Evolutionary conservation across 2,797 vertebrate genomes (phyloP).

Genomic region (Neosilurus mollespiculum): DNA sequence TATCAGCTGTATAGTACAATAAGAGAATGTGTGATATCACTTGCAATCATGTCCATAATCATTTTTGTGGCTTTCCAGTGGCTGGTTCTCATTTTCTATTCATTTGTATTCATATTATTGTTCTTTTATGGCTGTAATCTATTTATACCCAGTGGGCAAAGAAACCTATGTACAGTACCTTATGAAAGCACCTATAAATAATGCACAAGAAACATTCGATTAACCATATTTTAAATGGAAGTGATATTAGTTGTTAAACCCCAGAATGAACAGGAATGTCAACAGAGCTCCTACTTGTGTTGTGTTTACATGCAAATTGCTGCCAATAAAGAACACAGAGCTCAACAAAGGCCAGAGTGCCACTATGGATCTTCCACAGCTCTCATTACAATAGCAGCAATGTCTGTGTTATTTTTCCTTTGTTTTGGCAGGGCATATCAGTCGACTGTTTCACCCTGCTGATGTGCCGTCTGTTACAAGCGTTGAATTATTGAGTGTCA

Average conservation of each 20-base stretch:
- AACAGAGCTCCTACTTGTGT: slow-evolving; percentile 45
- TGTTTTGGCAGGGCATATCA: slow-evolving; percentile 68
- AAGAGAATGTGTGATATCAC: neutral
- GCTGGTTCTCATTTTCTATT: neutral
- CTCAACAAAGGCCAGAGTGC: slow-evolving; percentile 40
- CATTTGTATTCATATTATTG: neutral
- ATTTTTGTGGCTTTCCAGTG: neutral
- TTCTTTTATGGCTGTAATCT: neutral
- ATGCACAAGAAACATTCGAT: neutral
- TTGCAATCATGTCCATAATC: neutral
- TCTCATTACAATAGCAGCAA: slow-evolving; percentile 70
- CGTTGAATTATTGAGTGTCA: slow-evolving; percentile 78
- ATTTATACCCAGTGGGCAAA: neutral
- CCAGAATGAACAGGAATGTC: slow-evolving; percentile 35
- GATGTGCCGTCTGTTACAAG: slow-evolving; percentile 80
- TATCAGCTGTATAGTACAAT: neutral
- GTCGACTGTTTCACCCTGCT: slow-evolving; percentile 65
- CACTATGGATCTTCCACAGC: slow-evolving; percentile 63
- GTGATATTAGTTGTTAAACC: neutral
- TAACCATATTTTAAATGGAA: neutral
- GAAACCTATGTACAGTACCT: neutral
- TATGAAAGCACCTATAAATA: neutral
- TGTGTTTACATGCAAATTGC: slow-evolving; percentile 51
- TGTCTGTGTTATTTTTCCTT: slow-evolving; percentile 60
- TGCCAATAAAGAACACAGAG: slow-evolving; percentile 54